Evolutionary conservation across 2,113 vertebrate genomes (phyloP).

Genomic region (Picathartes gymnocephalus): DNA sequence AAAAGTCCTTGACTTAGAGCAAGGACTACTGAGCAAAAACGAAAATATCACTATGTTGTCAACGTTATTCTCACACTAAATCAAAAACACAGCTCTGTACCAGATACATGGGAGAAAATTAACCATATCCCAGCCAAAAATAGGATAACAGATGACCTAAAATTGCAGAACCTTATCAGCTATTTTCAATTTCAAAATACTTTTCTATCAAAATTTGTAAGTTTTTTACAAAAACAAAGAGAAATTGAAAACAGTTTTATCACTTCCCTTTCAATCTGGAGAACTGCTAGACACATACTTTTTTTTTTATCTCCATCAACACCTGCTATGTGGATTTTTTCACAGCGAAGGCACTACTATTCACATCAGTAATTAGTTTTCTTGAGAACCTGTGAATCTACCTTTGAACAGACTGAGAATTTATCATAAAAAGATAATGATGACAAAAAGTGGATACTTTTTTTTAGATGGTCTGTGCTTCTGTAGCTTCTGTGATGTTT

Average conservation of each 20-base stretch:
- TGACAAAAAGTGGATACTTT: neutral
- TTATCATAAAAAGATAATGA: neutral
- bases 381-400: neutral
- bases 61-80: neutral
- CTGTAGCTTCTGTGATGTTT: neutral
- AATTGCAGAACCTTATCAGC: neutral
- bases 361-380: neutral
- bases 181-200: neutral
- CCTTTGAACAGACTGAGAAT: neutral
- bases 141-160: neutral
- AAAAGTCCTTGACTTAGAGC: neutral
- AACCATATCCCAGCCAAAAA: neutral
- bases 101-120: neutral
- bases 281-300: neutral
- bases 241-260: neutral
- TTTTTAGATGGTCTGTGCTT: neutral
- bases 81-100: neutral
- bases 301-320: neutral
- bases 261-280: neutral
- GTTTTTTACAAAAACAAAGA: neutral
- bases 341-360: neutral
- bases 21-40: neutral
- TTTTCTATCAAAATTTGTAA: neutral
- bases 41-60: neutral
- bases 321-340: neutral